These are phyloP conservation scores for Diplodus sargus DNA, from an alignment of 2,797 vertebrate genomes.

Conservation along the genomic window DNA sequence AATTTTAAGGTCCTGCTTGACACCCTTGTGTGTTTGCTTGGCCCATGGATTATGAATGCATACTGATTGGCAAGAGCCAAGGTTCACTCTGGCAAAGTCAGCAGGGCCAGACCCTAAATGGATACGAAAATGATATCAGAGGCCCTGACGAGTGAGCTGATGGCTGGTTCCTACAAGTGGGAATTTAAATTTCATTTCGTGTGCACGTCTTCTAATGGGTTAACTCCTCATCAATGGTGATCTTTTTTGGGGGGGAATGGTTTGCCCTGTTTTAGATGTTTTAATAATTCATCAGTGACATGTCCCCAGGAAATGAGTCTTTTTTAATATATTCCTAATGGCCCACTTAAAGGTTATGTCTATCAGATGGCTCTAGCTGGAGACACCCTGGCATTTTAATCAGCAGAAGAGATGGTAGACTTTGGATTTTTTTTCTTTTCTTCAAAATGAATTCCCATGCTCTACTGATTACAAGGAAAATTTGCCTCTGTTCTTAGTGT, in stretches of 20 bases:
- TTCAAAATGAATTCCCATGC: slow-evolving; percentile 57
- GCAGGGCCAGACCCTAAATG: slow-evolving; percentile 47
- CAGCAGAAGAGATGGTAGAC: slow-evolving; percentile 65
- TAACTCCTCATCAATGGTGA: slow-evolving; percentile 57
- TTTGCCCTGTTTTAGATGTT: slow-evolving; percentile 70
- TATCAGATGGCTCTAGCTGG: slow-evolving; percentile 80
- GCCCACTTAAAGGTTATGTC: slow-evolving; percentile 85
- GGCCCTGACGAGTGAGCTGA: slow-evolving; percentile 38
- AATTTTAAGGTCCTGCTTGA: slow-evolving; percentile 32
- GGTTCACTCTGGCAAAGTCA: slow-evolving; percentile 48
- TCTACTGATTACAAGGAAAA: slow-evolving; percentile 66
- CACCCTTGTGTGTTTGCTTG: slow-evolving; percentile 28
- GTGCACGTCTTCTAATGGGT: slow-evolving; percentile 37
- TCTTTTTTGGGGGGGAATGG: slow-evolving; percentile 55
- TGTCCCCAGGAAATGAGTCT: slow-evolving; percentile 84
- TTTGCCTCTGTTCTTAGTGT: slow-evolving; percentile 27
- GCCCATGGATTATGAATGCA: slow-evolving; percentile 61
- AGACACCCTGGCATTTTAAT: slow-evolving; percentile 81
- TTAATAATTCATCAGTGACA: slow-evolving; percentile 84
- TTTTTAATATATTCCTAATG: slow-evolving; percentile 88
- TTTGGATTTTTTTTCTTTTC: slow-evolving; percentile 40
- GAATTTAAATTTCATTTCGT: slow-evolving; percentile 46
- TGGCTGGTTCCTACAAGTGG: slow-evolving; percentile 39
- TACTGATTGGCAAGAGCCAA: slow-evolving; percentile 33
- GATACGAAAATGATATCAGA: slow-evolving; percentile 61